Percentiles rank a stretch among this genome's conserved stretches.
phyloP scores from a whole-genome alignment of 30 jellyfish, hydroid and myxozoan species.

The Chrysaora quinquecirrha region DNA sequence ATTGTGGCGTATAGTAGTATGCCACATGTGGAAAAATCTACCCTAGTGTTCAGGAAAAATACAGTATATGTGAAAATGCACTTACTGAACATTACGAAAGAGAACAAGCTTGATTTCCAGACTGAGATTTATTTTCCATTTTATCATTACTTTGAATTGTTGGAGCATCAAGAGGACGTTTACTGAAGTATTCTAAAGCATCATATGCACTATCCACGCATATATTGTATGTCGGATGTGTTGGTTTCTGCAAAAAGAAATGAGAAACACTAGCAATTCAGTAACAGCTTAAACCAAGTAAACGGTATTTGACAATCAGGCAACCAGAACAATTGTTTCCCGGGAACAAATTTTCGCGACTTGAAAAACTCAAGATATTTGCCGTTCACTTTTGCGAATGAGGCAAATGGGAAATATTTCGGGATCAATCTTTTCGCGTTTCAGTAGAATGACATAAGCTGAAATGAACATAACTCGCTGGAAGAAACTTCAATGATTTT shows the following conservation, averaged over 20 bases:
- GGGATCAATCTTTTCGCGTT: too few species aligned
- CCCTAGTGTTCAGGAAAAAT: neutral
- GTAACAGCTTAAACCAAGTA: neutral
- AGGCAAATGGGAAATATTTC: too few species aligned
- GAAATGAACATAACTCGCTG: too few species aligned
- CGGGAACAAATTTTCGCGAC: too few species aligned
- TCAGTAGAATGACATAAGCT: too few species aligned
- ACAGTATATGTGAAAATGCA: neutral
- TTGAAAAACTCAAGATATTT: too few species aligned
- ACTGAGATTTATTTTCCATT: neutral
- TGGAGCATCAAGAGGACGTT: constrained; percentile 32
- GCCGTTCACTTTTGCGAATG: too few species aligned
- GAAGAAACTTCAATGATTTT: too few species aligned
- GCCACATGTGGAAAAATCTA: too few species aligned
- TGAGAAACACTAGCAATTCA: neutral
- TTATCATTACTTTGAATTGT: neutral
- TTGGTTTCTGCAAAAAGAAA: constrained; percentile 73
- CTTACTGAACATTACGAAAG: neutral
- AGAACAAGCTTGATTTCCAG: neutral
- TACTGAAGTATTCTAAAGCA: constrained; percentile 80
- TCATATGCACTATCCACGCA: constrained; percentile 89
- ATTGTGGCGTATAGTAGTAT: too few species aligned
- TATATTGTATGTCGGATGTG: constrained; percentile 94
- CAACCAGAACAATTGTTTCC: too few species aligned
- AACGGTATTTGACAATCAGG: too few species aligned